A percentile compares a stretch with the other conserved stretches of the same genome.
Conservation (phyloP, 2,888 invertebrate species). For the Cryptosula pallasiana region DNA sequence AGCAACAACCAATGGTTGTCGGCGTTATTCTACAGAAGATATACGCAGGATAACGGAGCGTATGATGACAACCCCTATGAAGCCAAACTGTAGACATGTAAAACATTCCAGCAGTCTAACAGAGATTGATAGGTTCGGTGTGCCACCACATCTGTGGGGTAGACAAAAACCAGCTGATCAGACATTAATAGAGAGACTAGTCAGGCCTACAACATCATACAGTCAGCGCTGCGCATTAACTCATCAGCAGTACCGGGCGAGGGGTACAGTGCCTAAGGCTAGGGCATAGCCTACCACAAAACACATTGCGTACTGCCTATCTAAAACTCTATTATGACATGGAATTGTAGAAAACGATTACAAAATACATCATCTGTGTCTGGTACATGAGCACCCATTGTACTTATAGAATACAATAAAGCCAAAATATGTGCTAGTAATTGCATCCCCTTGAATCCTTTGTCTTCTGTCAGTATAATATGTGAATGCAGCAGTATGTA, state of each 20-base stretch:
- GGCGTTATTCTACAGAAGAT: neutral
- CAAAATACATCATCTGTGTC: too few relatives aligned
- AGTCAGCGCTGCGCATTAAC: neutral
- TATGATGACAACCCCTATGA: neutral
- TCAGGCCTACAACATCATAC: neutral
- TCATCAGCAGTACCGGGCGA: neutral
- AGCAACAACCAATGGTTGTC: neutral
- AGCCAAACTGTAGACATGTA: neutral
- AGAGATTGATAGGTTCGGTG: neutral
- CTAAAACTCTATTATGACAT: too few relatives aligned
- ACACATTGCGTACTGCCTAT: too few relatives aligned
- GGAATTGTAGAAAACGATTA: too few relatives aligned
- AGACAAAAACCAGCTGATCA: neutral
- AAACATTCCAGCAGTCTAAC: neutral
- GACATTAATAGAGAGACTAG: neutral
- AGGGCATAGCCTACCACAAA: too few relatives aligned
- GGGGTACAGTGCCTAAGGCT: too few relatives aligned
- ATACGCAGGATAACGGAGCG: slow-evolving; percentile 4
- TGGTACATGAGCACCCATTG: too few relatives aligned
- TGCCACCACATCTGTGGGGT: slow-evolving; percentile 19
- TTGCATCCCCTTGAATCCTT: too few relatives aligned
- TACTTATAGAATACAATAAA: too few relatives aligned
- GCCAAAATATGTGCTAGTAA: too few relatives aligned
- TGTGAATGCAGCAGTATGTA: too few relatives aligned
- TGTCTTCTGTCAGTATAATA: too few relatives aligned